Evolutionary conservation across 2,113 vertebrate species (phyloP).

Genomic region (Actinemys pallida): DNA sequence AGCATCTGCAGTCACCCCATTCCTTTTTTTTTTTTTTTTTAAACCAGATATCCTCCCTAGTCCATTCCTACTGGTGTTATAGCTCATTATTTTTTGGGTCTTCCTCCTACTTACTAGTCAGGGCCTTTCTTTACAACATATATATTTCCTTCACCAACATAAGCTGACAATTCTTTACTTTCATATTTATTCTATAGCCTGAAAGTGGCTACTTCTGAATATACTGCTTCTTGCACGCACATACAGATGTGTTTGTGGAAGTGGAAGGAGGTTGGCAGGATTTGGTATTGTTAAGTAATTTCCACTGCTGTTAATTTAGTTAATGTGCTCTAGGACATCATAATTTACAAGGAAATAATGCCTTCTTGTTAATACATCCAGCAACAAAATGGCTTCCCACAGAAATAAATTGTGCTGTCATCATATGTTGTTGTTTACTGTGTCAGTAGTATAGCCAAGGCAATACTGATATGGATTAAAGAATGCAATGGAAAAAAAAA

Average conservation of each 20-base stretch:
- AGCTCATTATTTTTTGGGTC: not conserved
- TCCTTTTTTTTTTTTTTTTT: no score
- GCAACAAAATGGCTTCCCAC: conserved; percentile 4
- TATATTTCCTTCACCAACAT: not conserved
- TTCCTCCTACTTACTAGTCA: not conserved
- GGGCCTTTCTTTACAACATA: not conserved
- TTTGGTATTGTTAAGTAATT: not conserved
- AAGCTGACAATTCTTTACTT: not conserved
- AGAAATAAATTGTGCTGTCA: not conserved
- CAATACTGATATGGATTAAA: not conserved
- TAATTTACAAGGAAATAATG: conserved; percentile 18
- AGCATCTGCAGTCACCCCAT: not conserved
- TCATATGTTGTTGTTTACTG: not conserved
- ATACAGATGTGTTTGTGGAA: not conserved
- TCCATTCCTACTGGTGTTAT: not conserved
- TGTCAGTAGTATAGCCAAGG: not conserved
- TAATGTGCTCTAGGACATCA: not conserved
- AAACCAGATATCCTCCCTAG: not conserved
- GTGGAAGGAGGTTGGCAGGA: not conserved
- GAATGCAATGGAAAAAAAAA: not conserved
- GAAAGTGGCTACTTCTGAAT: not conserved
- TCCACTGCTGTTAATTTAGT: not conserved
- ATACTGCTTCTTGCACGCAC: not conserved
- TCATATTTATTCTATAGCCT: not conserved
- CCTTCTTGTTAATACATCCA: not conserved